Base-by-base conservation (phyloP, 2,797 vertebrate species). In the Esox masquinongy region DNA sequence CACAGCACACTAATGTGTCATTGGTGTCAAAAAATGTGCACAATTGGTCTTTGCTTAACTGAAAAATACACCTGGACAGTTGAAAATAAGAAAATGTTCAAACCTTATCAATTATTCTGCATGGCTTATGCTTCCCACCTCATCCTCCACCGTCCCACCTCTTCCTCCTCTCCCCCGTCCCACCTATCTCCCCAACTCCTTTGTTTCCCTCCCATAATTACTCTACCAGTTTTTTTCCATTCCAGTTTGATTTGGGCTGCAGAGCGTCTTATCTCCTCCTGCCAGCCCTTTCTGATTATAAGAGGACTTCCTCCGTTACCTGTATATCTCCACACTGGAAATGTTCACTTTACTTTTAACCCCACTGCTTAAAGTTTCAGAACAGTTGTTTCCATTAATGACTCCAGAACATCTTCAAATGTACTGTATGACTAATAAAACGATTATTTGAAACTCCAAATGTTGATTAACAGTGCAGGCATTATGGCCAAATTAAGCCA, bases 251-350 rank as follows among this genome's bases (percentile, higher is more conserved):
- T 88, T 87, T 75, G 68, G 77, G 86, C 87, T 76, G 71, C 82
- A 16, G 74, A 82, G 81, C 83, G 75, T 89, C 86, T 92, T 92
- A 91, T 92, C 91, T 89, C 82, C 84, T 80, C 78, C 81, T 88
- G 85, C 88, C 90, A 92, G 89, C 87, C 88, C 88, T 92, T 88
- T 84, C 89, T 92, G 87, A 74, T 83, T 83, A 92, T 90, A 90
- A 90, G 92, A 92, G 76, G 78, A 91, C 74, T 88, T 91, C 80
- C 78, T 90, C 75, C 78, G 80, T 81, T 75, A 86, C 86, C 81
- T 84, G 76, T 34, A 72, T 88, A 14, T 79, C 34, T 79, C 19
- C 61, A 68, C 19, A 15, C 66, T 53, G 49, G 39, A 74, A 74
- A 83, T 74, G 34, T 72, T 84, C 74, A 78, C 72, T 79, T 67